These are phyloP conservation scores for Drosophila yakuba DNA, from an alignment of 1,140 invertebrate species.

Conservation along the genomic window DNA sequence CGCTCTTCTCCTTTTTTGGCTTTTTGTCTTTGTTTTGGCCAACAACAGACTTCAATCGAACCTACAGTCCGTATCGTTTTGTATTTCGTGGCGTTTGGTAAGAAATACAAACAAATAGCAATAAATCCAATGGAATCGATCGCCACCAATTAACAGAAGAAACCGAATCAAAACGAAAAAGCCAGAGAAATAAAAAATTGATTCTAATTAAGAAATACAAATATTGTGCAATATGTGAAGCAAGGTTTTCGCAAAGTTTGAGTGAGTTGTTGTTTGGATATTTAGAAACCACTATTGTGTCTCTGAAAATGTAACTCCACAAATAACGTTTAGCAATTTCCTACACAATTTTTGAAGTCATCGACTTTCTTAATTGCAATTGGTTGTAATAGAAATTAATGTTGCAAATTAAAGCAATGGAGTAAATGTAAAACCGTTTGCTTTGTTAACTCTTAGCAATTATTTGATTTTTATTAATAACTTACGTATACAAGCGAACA, in stretches of 20 bases:
- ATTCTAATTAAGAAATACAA: conserved; percentile 66
- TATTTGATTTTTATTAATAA: background rate
- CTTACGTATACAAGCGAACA: background rate
- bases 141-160: conserved; percentile 42
- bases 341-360: background rate
- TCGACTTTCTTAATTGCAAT: background rate
- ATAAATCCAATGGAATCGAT: conserved; percentile 52
- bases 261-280: conserved; percentile 15
- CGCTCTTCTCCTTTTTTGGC: conserved; percentile 13
- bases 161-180: conserved; percentile 30
- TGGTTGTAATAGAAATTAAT: background rate
- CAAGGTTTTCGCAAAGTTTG: conserved; percentile 20
- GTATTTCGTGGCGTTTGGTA: conserved; percentile 24
- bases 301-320: background rate
- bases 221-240: conserved; percentile 41
- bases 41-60: conserved; percentile 2
- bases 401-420: background rate
- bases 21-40: conserved; percentile 11
- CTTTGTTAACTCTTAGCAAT: background rate
- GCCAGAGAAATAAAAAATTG: conserved; percentile 17
- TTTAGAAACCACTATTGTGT: conserved; percentile 1
- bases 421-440: background rate
- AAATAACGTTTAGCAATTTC: background rate
- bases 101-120: conserved; percentile 15
- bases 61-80: conserved; percentile 29